Base-by-base conservation (phyloP, 2,113 vertebrate species). In the Vulpes ferrilata region DNA sequence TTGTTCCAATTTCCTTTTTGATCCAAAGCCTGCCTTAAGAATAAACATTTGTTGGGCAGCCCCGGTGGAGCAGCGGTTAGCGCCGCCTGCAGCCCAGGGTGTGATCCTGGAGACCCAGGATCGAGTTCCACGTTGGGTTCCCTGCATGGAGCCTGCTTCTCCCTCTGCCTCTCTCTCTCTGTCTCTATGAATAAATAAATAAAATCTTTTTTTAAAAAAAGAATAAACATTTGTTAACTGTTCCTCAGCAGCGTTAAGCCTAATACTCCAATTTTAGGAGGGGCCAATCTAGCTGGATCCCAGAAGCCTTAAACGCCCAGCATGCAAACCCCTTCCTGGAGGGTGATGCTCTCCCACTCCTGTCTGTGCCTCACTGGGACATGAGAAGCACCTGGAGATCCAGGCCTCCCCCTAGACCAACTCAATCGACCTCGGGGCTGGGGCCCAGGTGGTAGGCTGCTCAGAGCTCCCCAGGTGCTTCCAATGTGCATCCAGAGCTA, bases 311-410 rank as follows among this genome's bases (percentile, higher is more conserved):
- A 32, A 78, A 17, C 19, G 8, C 7, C 9, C 25, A n/a, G 79
- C 27, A n/a, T 1, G 4, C 27, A 71, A 80, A 38, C 6, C 19
- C 84, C 86, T 78, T 32, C 12, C 35, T 10, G 11, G 12, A 65
- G 32, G 38, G 0, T 55, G 51, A 11, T 8, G 6, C 3, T n/a
- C 17, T 16, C 64, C 16, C 65, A n/a, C 65, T 15, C 32, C 48
- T 25, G 10, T 13, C 55, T 81, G 78, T 2, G 3, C 12, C 30
- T 83, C 48, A 1, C 43, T 11, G 12, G 38, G 27, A 25, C 35
- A 13, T 5, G 48, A 80, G 80, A 79, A 12, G 95, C 94, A 92
- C 53, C 64, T 81, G 94, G 55, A 73, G 60, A n/a, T 25, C 27
- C 0, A 3, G 35, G 10, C 30, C 27, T 35, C 19, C 48, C 11